Evolutionary conservation across 2,888 invertebrate genomes (phyloP).

Genomic region (Therioaphis trifolii): DNA sequence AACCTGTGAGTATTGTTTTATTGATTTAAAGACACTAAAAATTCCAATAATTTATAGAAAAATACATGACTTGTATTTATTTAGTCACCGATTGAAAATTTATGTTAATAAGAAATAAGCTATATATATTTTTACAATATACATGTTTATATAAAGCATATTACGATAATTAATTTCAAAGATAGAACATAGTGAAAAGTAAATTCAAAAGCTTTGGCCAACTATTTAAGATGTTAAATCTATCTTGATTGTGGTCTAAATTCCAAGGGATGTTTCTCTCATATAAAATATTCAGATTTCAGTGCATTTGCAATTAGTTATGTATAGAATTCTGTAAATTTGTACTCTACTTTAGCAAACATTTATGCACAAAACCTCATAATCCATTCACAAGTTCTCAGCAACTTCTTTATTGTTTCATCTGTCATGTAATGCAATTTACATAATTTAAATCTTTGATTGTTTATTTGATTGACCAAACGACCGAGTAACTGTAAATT

Average conservation of each 20-base stretch:
- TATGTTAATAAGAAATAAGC: background rate
- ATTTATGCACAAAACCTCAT: conserved; percentile 2
- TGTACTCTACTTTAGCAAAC: conserved; percentile 13
- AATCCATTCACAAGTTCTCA: background rate
- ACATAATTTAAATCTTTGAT: background rate
- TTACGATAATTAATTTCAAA: background rate
- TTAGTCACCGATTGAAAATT: background rate
- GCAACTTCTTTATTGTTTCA: background rate
- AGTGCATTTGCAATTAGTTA: conserved; percentile 20
- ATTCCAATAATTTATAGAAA: too few species aligned
- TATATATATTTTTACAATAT: conserved; percentile 13
- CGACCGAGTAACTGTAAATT: too few species aligned
- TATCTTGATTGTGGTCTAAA: conserved; percentile 36
- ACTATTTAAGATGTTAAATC: conserved; percentile 13
- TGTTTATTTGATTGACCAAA: conserved; percentile 5
- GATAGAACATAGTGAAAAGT: background rate
- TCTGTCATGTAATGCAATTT: background rate
- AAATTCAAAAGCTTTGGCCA: background rate
- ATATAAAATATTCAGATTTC: conserved; percentile 50
- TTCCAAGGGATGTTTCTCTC: background rate
- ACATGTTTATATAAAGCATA: background rate
- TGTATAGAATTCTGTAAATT: background rate
- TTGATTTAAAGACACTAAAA: too few species aligned
- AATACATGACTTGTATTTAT: background rate
- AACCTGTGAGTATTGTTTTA: conserved; percentile 77